These are phyloP conservation scores for Crepidodera aurea DNA, from an alignment of 2,888 invertebrate species.

Conservation along the genomic window DNA sequence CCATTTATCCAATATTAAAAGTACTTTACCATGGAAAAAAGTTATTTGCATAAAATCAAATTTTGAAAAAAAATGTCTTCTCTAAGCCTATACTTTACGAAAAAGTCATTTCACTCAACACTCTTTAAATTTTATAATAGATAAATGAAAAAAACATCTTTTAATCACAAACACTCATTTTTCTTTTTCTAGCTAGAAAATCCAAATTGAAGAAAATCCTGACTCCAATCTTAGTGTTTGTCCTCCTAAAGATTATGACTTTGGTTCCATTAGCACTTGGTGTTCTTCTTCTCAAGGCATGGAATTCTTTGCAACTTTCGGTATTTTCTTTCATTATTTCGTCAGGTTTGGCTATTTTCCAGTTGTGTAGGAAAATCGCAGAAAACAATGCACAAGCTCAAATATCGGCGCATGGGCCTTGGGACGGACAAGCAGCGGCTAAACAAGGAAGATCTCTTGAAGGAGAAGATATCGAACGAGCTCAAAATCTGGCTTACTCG, in stretches of 20 bases:
- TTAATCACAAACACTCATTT: too few relatives aligned
- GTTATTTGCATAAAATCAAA: too few relatives aligned
- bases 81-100: too few relatives aligned
- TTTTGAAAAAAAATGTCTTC: too few relatives aligned
- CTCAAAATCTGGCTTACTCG: slow-evolving; percentile 76
- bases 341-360: slow-evolving; percentile 86
- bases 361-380: slow-evolving; percentile 88
- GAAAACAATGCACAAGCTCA: slow-evolving; percentile 76
- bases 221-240: slow-evolving; percentile 84
- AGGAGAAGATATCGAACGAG: slow-evolving; percentile 57
- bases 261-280: slow-evolving; percentile 86
- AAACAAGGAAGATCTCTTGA: slow-evolving; percentile 56
- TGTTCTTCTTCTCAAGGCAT: slow-evolving; percentile 85
- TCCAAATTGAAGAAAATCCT: slow-evolving; percentile 86
- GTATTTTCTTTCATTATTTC: slow-evolving; percentile 90
- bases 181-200: slow-evolving; percentile 56
- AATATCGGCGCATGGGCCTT: slow-evolving; percentile 70
- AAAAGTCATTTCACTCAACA: too few relatives aligned
- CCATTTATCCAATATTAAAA: too few relatives aligned
- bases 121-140: too few relatives aligned
- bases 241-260: slow-evolving; percentile 86
- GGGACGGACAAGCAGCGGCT: slow-evolving; percentile 72
- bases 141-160: too few relatives aligned
- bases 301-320: slow-evolving; percentile 87
- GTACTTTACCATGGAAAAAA: too few relatives aligned